Evolutionary conservation across 2,888 invertebrate species (phyloP).

Genomic region (Platypus cylindrus): DNA sequence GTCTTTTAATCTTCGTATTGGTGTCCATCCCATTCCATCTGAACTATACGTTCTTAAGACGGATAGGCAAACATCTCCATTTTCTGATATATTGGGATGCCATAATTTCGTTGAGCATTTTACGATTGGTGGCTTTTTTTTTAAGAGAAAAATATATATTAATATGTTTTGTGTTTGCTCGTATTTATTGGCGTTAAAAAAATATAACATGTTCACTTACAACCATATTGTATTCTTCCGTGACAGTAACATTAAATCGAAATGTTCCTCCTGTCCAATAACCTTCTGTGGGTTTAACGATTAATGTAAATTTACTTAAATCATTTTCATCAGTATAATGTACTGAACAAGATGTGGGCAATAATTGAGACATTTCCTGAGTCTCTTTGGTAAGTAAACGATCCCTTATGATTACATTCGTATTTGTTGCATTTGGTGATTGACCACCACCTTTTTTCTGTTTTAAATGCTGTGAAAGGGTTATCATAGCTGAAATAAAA

Average conservation of each 20-base stretch:
- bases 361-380: conserved; percentile 74
- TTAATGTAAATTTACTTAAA: conserved; percentile 66
- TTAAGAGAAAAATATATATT: not conserved
- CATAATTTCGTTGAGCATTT: conserved; percentile 84
- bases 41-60: conserved; percentile 81
- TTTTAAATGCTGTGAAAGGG: conserved; percentile 58
- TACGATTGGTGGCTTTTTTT: conserved; percentile 90
- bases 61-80: conserved; percentile 83
- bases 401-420: conserved; percentile 57
- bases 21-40: conserved; percentile 87
- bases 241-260: conserved; percentile 72
- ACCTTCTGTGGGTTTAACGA: conserved; percentile 74
- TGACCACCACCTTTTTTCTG: conserved; percentile 43
- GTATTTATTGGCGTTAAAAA: too few relatives aligned
- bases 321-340: conserved; percentile 72
- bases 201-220: conserved; percentile 57
- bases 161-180: not conserved
- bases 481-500: conserved; percentile 54
- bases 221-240: conserved; percentile 93
- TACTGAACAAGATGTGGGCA: conserved; percentile 68
- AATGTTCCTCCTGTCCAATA: conserved; percentile 80
- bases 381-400: conserved; percentile 70
- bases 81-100: conserved; percentile 91
- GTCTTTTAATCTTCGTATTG: conserved; percentile 81
- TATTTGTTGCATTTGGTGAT: conserved; percentile 28